Base-by-base conservation (phyloP, 2,888 invertebrate genomes). In the Schizaphis graminum region DNA sequence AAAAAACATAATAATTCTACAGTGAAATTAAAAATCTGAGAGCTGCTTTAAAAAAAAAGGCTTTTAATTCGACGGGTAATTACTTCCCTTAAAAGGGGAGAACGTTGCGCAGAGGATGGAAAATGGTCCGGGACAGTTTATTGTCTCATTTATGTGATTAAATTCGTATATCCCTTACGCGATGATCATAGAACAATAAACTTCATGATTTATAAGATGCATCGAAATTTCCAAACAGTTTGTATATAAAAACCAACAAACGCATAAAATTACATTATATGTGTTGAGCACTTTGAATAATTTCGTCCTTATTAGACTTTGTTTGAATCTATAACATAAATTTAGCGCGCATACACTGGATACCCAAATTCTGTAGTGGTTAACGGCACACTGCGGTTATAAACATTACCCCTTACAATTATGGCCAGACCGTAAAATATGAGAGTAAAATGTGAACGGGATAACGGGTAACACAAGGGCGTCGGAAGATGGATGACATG, bases 61-160 rank as follows among this genome's bases (percentile, higher is more conserved):
- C 67, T 92, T 92, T 92, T 53, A 77, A 92, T 92, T 92, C 67
- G 88, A 77, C 88, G 92, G 88, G 67, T 88, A 92, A 92, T 92
- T 92, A 92, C 87, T 87, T 92, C 86, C 47, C 13, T 86, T 61
- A 26, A 92, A 86, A 49, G 57, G 35, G 61, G 44, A 7, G 44
- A 61, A 61, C 8, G 47, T 26, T 35, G 16, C 5, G 26, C 47
- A 16, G 86, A 89, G 86, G 16, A 57, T 21, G 10, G 41, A 67
- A 67, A 88, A 53, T 26, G 26, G 47, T 11, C 47, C 47, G 35
- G 47, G 86, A 91, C 91, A 91, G 87, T 87, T 92, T 92, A 92
- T 92, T 88, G 88, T 92, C 53, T 88, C 67, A 41, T 92, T 88
- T 53, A 35, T 87, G 86, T 61, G 87, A 92, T 85, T 87, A 92